phyloP scores from a whole-genome alignment of 2,113 vertebrate species.

The Phocoena sinus region DNA sequence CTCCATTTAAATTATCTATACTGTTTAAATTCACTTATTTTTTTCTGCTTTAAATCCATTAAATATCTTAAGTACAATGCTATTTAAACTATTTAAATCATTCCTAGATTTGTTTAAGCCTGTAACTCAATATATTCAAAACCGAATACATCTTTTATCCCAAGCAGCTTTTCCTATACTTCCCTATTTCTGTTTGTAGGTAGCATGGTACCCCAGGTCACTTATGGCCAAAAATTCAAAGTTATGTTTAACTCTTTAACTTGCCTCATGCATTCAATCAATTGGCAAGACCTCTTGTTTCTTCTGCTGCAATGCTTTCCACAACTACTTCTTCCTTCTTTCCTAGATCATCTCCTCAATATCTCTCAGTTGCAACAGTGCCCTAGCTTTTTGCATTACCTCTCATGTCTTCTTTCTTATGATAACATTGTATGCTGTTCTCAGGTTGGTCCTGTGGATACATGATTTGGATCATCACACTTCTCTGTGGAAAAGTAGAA shows the following conservation, averaged over 20 bases:
- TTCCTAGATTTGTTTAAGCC: background rate
- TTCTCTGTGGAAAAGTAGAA: background rate
- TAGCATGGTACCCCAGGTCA: background rate
- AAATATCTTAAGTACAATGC: background rate
- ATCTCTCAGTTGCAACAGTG: background rate
- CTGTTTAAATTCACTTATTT: background rate
- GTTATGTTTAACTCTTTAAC: background rate
- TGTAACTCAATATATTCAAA: background rate
- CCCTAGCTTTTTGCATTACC: background rate
- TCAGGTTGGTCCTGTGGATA: background rate
- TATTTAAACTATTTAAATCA: constrained; percentile 30
- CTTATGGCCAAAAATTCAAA: background rate
- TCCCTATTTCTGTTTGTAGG: background rate
- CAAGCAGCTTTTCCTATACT: background rate
- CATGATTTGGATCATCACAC: background rate
- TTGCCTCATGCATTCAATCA: background rate
- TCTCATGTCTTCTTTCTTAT: background rate
- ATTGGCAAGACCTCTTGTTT: background rate
- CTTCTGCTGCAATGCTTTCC: background rate
- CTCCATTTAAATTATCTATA: constrained; percentile 6
- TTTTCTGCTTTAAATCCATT: background rate
- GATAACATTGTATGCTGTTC: background rate
- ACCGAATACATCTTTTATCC: background rate
- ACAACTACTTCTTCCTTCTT: background rate
- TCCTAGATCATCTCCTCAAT: background rate